Percentiles rank a stretch among this genome's conserved stretches.
Conservation (phyloP, 2,113 vertebrate species). For the Zootoca vivipara region DNA sequence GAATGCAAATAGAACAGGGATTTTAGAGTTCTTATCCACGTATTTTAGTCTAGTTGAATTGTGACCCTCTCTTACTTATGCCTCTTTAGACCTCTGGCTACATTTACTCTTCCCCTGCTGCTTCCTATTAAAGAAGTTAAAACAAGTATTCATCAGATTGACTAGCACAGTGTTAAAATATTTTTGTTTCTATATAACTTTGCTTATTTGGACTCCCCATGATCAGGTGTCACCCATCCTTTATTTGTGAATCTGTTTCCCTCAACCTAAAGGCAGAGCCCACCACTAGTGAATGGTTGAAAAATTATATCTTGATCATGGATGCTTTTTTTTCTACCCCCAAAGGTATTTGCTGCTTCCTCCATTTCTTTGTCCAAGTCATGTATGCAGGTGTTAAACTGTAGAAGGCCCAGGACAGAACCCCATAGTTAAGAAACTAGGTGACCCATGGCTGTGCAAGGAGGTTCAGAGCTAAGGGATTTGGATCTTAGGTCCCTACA, state of each 20-base stretch:
- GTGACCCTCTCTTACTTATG: neutral
- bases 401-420: no score
- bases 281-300: no score
- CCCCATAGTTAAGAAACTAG: neutral
- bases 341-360: no score
- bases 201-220: neutral
- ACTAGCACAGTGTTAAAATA: neutral
- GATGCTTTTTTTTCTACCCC: no score
- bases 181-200: neutral
- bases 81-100: neutral
- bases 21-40: neutral
- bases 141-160: slow-evolving; percentile 24
- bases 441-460: neutral
- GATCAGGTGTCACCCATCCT: no score
- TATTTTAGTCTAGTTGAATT: neutral
- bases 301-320: no score
- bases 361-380: no score
- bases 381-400: no score
- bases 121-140: slow-evolving; percentile 47
- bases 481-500: neutral
- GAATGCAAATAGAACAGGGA: neutral
- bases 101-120: slow-evolving; percentile 14
- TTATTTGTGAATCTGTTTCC: no score
- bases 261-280: no score
- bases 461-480: neutral